Percentiles rank a stretch among this genome's conserved stretches.
Evolutionary conservation across 2,797 vertebrate species (phyloP).

Genomic region (Selene dorsalis): DNA sequence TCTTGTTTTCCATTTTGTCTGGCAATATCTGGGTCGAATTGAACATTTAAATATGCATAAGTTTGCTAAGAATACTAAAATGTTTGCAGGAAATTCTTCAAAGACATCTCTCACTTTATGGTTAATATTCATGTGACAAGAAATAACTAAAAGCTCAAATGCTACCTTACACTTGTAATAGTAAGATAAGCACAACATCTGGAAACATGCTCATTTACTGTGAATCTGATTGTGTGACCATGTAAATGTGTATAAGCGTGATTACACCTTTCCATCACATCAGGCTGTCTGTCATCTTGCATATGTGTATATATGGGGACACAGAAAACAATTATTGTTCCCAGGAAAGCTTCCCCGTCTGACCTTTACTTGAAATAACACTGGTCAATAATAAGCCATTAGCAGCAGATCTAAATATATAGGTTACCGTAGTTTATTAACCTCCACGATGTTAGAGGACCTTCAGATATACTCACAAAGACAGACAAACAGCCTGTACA

Average conservation of each 20-base stretch:
- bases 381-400: not conserved
- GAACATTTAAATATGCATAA: conserved; percentile 38
- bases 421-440: not conserved
- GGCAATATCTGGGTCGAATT: conserved; percentile 19
- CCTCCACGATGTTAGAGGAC: not conserved
- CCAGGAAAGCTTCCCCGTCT: not conserved
- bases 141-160: too few relatives aligned
- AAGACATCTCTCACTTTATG: conserved; percentile 6
- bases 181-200: not conserved
- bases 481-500: not conserved
- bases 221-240: not conserved
- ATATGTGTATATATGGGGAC: not conserved
- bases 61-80: conserved; percentile 33
- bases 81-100: not conserved
- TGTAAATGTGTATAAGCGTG: not conserved
- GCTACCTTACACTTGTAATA: not conserved
- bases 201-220: not conserved
- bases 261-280: not conserved
- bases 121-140: conserved; percentile 6
- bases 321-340: not conserved
- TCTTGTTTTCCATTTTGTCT: conserved; percentile 25
- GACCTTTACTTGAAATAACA: conserved; percentile 20
- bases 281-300: not conserved
- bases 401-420: not conserved
- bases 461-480: not conserved